phyloP scores from a whole-genome alignment of 2,113 vertebrate genomes.

The Psilopsiagon aymara region DNA sequence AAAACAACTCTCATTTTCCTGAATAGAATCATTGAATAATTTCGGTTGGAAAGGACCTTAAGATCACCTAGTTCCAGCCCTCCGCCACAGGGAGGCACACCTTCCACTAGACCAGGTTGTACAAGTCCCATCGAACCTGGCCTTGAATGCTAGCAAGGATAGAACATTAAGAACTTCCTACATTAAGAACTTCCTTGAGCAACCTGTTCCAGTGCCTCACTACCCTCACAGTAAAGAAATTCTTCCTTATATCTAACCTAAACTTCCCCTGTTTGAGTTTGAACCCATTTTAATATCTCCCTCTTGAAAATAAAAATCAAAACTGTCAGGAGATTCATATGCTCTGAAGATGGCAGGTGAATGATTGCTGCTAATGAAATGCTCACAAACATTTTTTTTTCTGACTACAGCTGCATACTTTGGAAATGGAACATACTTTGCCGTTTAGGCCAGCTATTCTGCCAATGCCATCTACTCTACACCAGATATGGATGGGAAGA shows the following conservation, averaged over 20 bases:
- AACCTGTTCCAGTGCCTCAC: neutral
- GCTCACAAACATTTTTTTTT: neutral
- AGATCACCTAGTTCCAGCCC: neutral
- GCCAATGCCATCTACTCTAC: conserved; percentile 55
- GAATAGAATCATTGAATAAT: neutral
- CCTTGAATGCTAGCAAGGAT: neutral
- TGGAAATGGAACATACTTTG: conserved; percentile 85
- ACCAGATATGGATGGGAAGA: conserved; percentile 31
- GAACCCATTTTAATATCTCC: neutral
- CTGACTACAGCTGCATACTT: conserved; percentile 57
- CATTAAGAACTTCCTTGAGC: neutral
- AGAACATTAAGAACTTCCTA: neutral
- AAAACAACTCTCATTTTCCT: neutral
- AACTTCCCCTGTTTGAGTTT: neutral
- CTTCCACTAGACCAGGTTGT: neutral
- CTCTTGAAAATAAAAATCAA: neutral
- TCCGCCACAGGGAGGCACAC: neutral
- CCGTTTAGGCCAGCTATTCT: conserved; percentile 75
- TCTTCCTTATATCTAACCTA: neutral
- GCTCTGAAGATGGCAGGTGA: neutral
- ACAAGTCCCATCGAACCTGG: neutral
- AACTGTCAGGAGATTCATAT: neutral
- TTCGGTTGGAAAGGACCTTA: neutral
- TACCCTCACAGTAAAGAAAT: neutral
- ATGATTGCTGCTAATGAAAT: neutral